Conservation (phyloP, 2,888 invertebrate species). For the Pterobdella sp. region DNA sequence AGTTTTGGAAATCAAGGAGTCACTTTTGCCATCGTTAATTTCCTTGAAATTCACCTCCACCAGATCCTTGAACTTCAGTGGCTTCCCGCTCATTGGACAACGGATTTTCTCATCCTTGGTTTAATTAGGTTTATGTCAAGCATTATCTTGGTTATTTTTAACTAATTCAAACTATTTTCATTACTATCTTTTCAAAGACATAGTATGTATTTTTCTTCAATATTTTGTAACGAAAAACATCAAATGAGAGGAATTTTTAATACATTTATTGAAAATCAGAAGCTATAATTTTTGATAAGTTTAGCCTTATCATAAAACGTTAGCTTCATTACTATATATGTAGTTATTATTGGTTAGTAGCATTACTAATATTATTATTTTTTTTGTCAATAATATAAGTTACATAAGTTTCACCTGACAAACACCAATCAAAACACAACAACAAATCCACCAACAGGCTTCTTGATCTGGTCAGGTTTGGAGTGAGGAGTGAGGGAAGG, state of each 20-base stretch:
- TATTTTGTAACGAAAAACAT: too few species aligned
- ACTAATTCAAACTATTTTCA: neutral
- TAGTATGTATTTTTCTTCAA: too few species aligned
- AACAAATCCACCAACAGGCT: slow-evolving; percentile 59
- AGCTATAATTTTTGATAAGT: too few species aligned
- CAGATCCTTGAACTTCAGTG: slow-evolving; percentile 81
- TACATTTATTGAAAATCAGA: too few species aligned
- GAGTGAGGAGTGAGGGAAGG: slow-evolving; percentile 85
- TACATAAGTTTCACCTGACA: too few species aligned
- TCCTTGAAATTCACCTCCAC: slow-evolving; percentile 84
- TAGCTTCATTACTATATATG: neutral
- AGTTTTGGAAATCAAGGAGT: slow-evolving; percentile 71
- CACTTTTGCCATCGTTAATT: slow-evolving; percentile 77
- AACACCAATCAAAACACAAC: neutral
- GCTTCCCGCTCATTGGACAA: slow-evolving; percentile 76
- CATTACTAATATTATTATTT: too few species aligned
- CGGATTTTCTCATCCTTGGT: slow-evolving; percentile 63
- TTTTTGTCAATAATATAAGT: too few species aligned
- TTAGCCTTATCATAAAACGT: too few species aligned
- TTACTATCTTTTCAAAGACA: neutral
- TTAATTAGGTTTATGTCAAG: neutral
- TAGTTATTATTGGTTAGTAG: neutral
- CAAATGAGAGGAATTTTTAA: too few species aligned
- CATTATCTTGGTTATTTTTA: neutral
- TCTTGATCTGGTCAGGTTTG: slow-evolving; percentile 62